These are phyloP conservation scores for Brachionus sp. DNA, from an alignment of 1,140 invertebrate species.

Conservation along the genomic window DNA sequence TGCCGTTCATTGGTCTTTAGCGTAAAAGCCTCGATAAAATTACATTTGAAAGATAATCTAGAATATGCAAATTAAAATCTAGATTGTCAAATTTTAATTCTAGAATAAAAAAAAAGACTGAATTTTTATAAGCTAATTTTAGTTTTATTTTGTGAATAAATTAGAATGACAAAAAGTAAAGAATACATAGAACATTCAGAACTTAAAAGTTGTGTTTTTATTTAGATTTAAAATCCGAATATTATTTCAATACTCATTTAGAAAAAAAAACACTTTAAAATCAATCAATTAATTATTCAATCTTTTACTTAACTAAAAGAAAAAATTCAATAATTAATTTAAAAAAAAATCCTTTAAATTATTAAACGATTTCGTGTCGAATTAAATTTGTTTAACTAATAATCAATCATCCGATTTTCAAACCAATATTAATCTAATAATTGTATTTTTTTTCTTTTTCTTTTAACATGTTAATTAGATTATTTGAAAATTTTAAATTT, in stretches of 20 bases:
- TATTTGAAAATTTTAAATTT: background rate
- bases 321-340: no score
- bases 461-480: background rate
- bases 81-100: background rate
- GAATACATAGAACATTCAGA: background rate
- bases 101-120: background rate
- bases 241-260: no score
- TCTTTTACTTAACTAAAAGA: no score
- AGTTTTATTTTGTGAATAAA: background rate
- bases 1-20: no score
- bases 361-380: background rate
- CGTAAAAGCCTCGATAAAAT: no score
- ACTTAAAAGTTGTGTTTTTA: background rate
- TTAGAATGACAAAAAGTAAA: background rate
- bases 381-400: background rate
- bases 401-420: background rate
- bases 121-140: background rate
- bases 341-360: background rate
- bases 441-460: background rate
- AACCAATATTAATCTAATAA: background rate
- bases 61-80: background rate
- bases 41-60: no score
- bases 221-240: no score
- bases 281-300: no score
- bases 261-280: no score